A percentile compares a stretch with the other conserved stretches of the same genome.
These are phyloP conservation scores for Mellivora capensis DNA, from an alignment of 2,113 vertebrate genomes.

Conservation along the genomic window DNA sequence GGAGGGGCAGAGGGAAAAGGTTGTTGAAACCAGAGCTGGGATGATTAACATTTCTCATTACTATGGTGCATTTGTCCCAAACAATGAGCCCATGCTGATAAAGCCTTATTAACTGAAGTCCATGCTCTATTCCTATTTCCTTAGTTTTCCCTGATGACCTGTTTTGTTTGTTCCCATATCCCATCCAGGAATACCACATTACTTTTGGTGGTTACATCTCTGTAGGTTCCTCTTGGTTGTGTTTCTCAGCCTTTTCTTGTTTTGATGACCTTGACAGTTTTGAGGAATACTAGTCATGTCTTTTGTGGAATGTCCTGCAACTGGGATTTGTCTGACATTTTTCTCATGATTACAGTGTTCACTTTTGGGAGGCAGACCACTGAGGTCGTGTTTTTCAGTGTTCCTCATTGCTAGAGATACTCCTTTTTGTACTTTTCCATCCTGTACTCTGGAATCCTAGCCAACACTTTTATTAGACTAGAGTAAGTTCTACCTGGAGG, in stretches of 20 bases:
- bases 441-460: background rate
- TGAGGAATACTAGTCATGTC: background rate
- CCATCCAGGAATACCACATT: background rate
- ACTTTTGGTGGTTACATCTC: background rate
- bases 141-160: background rate
- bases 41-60: background rate
- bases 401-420: background rate
- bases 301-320: background rate
- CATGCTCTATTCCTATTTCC: background rate
- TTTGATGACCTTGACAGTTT: constrained; percentile 8
- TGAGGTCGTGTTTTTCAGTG: background rate
- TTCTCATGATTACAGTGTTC: background rate
- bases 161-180: background rate
- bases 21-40: background rate
- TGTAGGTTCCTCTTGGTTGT: background rate
- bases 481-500: background rate
- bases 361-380: background rate
- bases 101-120: background rate
- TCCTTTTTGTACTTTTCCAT: background rate
- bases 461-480: background rate
- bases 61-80: background rate
- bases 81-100: background rate
- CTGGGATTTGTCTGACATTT: background rate
- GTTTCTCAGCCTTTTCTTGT: background rate
- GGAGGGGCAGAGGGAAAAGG: background rate